Evolutionary conservation across 2,113 vertebrate genomes (phyloP).

Genomic region (Chloropsis hardwickii): DNA sequence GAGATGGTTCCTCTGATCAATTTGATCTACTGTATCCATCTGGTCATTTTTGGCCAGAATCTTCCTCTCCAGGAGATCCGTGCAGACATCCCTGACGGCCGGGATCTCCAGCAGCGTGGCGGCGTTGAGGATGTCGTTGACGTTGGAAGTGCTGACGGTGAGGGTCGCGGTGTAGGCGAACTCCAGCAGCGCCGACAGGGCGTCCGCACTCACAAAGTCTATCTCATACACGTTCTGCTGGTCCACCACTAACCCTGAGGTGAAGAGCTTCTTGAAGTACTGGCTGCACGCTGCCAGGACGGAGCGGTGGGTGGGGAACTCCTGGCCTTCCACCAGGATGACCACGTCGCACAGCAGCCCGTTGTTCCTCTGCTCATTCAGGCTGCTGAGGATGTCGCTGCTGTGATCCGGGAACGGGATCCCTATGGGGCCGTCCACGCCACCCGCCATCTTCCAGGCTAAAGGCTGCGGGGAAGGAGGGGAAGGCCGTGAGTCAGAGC

Average conservation of each 20-base stretch:
- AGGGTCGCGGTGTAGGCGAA: conserved; percentile 98
- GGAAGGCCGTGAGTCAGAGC: not conserved
- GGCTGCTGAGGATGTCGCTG: conserved; percentile 90
- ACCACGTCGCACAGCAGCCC: conserved; percentile 94
- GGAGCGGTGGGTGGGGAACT: conserved; percentile 97
- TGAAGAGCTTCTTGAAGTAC: conserved; percentile 99
- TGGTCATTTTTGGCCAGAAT: conserved; percentile 83
- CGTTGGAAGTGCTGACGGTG: conserved; percentile 91
- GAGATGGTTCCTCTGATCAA: conserved; percentile 87
- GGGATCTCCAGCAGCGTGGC: conserved; percentile 92
- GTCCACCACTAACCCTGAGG: conserved; percentile 90
- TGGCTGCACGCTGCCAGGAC: conserved; percentile 96
- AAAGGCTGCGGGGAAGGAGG: conserved; percentile 38
- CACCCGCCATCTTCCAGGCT: conserved; percentile 78
- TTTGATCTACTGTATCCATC: conserved; percentile 76
- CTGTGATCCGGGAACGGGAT: conserved; percentile 99
- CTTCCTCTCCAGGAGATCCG: conserved; percentile 96
- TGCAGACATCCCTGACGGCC: conserved; percentile 92
- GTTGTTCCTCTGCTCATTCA: conserved; percentile 93
- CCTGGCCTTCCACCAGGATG: conserved; percentile 88
- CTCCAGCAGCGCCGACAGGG: conserved; percentile 92
- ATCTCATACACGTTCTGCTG: conserved; percentile 94
- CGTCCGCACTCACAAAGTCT: conserved; percentile 92
- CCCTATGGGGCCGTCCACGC: conserved; percentile 94
- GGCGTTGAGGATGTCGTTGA: conserved; percentile 91